Percentiles rank a stretch among this genome's conserved stretches.
These are phyloP conservation scores for Dipus sagitta DNA, from an alignment of 2,797 vertebrate genomes.

Conservation along the genomic window DNA sequence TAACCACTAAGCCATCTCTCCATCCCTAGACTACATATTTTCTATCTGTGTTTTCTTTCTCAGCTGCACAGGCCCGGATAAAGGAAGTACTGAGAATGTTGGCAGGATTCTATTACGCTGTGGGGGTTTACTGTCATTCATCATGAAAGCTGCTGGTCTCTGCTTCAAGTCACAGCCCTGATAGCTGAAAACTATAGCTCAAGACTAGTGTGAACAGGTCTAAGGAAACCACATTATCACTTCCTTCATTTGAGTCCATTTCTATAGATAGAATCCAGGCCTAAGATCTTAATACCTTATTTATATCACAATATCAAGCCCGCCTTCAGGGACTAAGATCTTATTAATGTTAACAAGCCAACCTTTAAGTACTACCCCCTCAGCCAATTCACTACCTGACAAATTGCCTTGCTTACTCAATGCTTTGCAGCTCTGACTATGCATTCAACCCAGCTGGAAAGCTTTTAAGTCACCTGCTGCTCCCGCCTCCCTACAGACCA, in stretches of 20 bases:
- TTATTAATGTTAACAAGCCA: conserved; percentile 79
- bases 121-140: conserved; percentile 38
- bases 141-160: conserved; percentile 67
- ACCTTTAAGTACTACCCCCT: conserved; percentile 64
- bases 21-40: too few relatives aligned
- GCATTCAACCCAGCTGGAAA: conserved; percentile 64
- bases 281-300: conserved; percentile 72
- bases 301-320: conserved; percentile 73
- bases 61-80: conserved; percentile 10
- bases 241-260: conserved; percentile 69
- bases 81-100: conserved; percentile 63
- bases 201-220: conserved; percentile 61
- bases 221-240: conserved; percentile 65
- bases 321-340: conserved; percentile 73
- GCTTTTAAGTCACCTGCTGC: conserved; percentile 62
- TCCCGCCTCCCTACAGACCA: conserved; percentile 15
- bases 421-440: conserved; percentile 44
- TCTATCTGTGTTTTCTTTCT: conserved; percentile 40
- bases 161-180: conserved; percentile 61
- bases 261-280: conserved; percentile 53
- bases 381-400: conserved; percentile 75
- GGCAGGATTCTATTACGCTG: conserved; percentile 53
- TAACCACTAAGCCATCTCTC: too few relatives aligned
- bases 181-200: conserved; percentile 52
- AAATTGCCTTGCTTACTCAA: conserved; percentile 73